Percentiles rank a stretch among this genome's conserved stretches.
phyloP scores from a whole-genome alignment of 2,113 vertebrate genomes.

The Psophia crepitans region DNA sequence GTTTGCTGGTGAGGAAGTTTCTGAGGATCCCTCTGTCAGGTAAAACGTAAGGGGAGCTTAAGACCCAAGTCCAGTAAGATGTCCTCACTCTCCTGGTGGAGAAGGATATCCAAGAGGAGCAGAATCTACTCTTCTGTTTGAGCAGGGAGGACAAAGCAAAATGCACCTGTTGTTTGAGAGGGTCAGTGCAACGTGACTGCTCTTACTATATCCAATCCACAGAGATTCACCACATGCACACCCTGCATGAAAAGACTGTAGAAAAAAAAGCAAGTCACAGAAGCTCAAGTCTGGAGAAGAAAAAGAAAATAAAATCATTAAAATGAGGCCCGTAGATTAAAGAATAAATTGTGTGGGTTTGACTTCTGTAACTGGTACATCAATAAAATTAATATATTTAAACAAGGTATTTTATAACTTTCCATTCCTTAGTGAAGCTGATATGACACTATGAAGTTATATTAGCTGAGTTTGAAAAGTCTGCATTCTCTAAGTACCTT shows the following conservation, averaged over 20 bases:
- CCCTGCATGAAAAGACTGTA: not conserved
- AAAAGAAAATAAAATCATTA: not conserved
- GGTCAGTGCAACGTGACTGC: not conserved
- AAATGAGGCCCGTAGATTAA: not conserved
- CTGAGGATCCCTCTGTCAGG: not conserved
- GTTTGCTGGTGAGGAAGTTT: not conserved
- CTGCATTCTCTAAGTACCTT: not conserved
- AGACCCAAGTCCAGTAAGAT: not conserved
- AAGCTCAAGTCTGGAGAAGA: not conserved
- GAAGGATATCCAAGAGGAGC: not conserved
- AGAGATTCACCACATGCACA: not conserved
- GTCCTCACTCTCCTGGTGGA: not conserved
- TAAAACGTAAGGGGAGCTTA: not conserved
- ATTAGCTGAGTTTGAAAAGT: not conserved
- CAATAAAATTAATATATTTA: not conserved
- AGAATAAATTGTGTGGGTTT: not conserved
- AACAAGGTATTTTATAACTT: not conserved
- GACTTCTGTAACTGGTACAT: not conserved
- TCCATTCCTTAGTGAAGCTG: not conserved
- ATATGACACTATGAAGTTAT: not conserved
- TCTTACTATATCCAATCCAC: not conserved
- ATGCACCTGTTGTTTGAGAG: not conserved
- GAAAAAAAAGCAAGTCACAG: not conserved
- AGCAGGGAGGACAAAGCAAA: not conserved
- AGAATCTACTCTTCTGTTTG: not conserved